Evolutionary conservation across 1,140 invertebrate genomes (phyloP).

Genomic region (Formica selysi): DNA sequence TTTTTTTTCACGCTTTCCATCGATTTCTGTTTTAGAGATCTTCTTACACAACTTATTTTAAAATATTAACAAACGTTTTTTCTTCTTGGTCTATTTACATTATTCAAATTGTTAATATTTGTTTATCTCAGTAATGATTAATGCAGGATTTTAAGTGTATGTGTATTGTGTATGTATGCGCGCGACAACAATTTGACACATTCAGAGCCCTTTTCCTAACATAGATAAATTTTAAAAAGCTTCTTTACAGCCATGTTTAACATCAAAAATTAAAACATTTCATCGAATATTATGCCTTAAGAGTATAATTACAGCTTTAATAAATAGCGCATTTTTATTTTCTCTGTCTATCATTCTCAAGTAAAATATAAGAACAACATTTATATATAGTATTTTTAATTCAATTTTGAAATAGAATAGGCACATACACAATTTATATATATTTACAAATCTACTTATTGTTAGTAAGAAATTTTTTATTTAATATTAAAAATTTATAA

Average conservation of each 20-base stretch:
- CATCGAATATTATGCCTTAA: not conserved
- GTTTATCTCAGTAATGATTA: not conserved
- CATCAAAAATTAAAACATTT: not conserved
- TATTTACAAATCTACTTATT: not conserved
- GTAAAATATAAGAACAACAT: slow-evolving; percentile 17
- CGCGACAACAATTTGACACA: not conserved
- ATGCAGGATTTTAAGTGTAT: not conserved
- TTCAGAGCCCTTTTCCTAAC: not conserved
- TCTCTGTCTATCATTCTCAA: not conserved
- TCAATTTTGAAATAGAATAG: not conserved
- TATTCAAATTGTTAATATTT: slow-evolving; percentile 4
- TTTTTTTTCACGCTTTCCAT: not conserved
- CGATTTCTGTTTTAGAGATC: not conserved
- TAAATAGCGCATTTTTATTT: not conserved
- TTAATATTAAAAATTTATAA: not conserved
- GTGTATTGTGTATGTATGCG: not conserved
- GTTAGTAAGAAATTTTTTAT: not conserved
- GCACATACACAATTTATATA: too few species aligned
- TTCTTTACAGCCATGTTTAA: not conserved
- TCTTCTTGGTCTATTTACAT: not conserved
- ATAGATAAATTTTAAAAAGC: not conserved
- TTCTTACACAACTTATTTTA: not conserved
- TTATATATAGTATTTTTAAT: not conserved
- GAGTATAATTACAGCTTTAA: not conserved
- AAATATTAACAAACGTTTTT: slow-evolving; percentile 5